Conservation (phyloP, 2,797 vertebrate species). For the Lithobates pipiens region DNA sequence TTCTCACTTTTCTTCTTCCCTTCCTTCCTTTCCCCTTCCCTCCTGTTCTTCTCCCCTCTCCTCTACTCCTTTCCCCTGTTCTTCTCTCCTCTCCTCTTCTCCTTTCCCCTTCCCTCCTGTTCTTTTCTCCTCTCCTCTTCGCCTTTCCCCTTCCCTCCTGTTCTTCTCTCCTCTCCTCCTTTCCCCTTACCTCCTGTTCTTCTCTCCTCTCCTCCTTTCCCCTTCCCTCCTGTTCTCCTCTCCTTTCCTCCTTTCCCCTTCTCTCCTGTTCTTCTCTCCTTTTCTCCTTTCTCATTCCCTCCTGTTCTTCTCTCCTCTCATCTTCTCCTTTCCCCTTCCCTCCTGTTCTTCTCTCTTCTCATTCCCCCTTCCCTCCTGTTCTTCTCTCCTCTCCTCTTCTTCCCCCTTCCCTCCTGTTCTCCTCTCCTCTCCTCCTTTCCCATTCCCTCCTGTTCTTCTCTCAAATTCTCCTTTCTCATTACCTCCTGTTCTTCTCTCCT, state of each 20-base stretch:
- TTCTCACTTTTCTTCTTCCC: too few species aligned
- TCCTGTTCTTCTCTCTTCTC: neutral
- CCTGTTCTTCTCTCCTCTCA: conserved; percentile 31
- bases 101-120: too few species aligned
- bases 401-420: too few species aligned
- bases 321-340: conserved; percentile 10
- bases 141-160: neutral
- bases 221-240: too few species aligned
- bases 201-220: too few species aligned
- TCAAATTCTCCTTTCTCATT: conserved; percentile 58
- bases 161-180: neutral
- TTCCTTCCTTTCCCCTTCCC: neutral
- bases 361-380: neutral
- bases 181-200: too few species aligned
- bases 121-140: neutral
- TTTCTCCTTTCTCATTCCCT: conserved; percentile 44
- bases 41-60: neutral
- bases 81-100: neutral
- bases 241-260: too few species aligned
- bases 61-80: accelerated
- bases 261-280: too few species aligned
- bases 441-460: too few species aligned
- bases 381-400: too few species aligned
- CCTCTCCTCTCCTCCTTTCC: neutral
- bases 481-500: neutral